Evolutionary conservation across 2,113 vertebrate species (phyloP), one percentile per base, ranked within the genome.

Genomic region (Elgaria multicarinata): DNA sequence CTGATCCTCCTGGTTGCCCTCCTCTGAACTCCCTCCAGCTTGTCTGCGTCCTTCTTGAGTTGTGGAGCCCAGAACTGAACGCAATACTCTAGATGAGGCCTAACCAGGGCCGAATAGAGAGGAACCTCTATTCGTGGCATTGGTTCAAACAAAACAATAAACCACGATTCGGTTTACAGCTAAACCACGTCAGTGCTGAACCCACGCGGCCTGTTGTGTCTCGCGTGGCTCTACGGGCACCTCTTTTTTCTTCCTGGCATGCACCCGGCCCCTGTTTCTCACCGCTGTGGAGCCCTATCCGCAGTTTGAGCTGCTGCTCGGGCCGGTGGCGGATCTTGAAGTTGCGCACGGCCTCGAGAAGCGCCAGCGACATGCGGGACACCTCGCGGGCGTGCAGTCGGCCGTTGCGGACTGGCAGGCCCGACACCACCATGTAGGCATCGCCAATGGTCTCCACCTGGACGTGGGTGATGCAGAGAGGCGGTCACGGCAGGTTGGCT

Each of bases 361-460:
- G 96, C 0, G 98, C 98, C 53, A 99, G 97, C 0, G 98, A 97
- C 99, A 99, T 99, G n/a, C 98, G 98, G 64, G 97, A 98, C 0
- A 99, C 97, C 93, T 99, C 98, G 0, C 97, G 96, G 0, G 97
- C 98, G 0, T 99, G 99, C 26, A 98, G 96, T 36, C 96, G 98
- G n/a, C 98, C 98, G 0, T 99, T 99, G 71, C 98, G 97, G 62
- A 98, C 98, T 0, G 98, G 99, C 79, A 99, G 97, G 1, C 99
- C 99, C 0, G 99, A 99, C 83, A 99, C 98, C 93, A 99, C 99
- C 99, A 99, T 99, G 97, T 99, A 99, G 33, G 98, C 99, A 0
- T 99, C 99, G 0, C 98, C 98, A 0, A 99, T 99, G 0, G 99
- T 99, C 97, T 99, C 99, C 95, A 99, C 99, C 99, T 99, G 93